Conservation (phyloP, 2,113 vertebrate species). For the Cynoglossus semilaevis region DNA sequence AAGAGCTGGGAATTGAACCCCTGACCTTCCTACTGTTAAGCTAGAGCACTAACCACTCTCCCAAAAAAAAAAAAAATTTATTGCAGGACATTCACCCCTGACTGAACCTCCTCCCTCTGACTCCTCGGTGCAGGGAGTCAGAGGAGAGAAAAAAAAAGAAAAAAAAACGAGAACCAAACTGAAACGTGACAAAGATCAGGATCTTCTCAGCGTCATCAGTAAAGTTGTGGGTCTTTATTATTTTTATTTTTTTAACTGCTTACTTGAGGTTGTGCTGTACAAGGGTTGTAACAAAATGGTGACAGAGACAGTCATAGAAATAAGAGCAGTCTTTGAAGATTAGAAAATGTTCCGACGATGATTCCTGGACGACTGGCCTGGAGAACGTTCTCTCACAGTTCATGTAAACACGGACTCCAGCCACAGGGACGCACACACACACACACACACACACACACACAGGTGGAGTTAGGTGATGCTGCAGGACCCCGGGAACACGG, state of each 20-base stretch:
- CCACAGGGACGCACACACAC: slow-evolving; percentile 19
- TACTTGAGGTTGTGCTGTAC: slow-evolving; percentile 62
- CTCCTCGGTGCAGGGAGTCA: too few relatives aligned
- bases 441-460: too few relatives aligned
- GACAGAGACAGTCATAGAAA: slow-evolving; percentile 40
- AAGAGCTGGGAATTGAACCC: too few relatives aligned
- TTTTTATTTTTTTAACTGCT: slow-evolving; percentile 53
- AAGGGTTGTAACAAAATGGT: slow-evolving; percentile 55
- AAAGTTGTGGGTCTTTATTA: slow-evolving; percentile 59
- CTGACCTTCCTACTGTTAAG: too few relatives aligned
- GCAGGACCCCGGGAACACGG: too few relatives aligned
- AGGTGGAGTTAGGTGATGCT: neutral
- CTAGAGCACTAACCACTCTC: too few relatives aligned
- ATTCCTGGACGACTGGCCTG: slow-evolving; percentile 7
- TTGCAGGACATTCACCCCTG: too few relatives aligned
- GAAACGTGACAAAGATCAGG: slow-evolving; percentile 9
- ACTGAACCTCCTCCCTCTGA: too few relatives aligned
- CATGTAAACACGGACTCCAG: slow-evolving; percentile 43
- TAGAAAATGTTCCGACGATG: slow-evolving; percentile 25
- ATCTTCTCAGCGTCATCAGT: slow-evolving; percentile 36
- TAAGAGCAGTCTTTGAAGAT: slow-evolving; percentile 23
- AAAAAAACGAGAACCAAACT: too few relatives aligned
- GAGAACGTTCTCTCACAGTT: slow-evolving; percentile 25
- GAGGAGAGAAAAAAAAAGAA: too few relatives aligned
- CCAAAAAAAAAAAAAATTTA: too few relatives aligned